Base-by-base conservation (phyloP, 2,888 invertebrate genomes). In the Dryobotodes eremita region DNA sequence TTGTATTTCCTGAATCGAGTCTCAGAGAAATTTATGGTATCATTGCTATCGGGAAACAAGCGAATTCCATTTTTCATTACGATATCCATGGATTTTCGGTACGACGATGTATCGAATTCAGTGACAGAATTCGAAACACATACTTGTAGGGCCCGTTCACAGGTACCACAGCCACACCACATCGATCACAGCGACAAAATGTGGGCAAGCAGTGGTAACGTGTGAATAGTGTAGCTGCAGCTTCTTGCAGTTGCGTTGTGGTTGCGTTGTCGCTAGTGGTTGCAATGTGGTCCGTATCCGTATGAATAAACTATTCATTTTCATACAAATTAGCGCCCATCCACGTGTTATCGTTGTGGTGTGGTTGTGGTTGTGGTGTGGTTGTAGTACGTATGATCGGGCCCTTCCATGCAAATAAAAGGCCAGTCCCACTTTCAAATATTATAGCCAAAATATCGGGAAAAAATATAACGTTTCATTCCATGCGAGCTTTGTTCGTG, bases 1-100 rank as follows among this genome's bases (percentile, higher is more conserved):
- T 83, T 74, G 50, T 42, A 70, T 76, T 66, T 71, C 26, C 42
- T 61, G 57, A 68, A 71, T 75, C 8, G 64, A 79, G 64, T 71
- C 48, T 48, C 73, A 65, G 66, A 71, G 70, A 57, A 62, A 86
- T 85, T 77, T 80, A 84, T 81, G 71, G 42, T 59, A 77, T 73
- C 71, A 72, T 80, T 72, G 72, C 64, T 48, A 68, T 69, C 66
- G 75, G 71, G 20, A 76, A 66, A 71, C 50, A 66, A 66, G 79
- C 26, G 62, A n/a, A 59, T 72, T 64, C 46, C 42, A 71, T 64
- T 79, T 73, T 62, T 72, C 23, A 70, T 77, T 79, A 2, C 26
- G 7, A 46, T 64, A 64, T 69, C 3, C 59, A 68, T n/a, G 0
- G 10, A 36, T 15, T 31, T 61, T 50, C 23, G 13, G 36, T 59